phyloP scores from a whole-genome alignment of 2,113 vertebrate species.

The Indicator maculatus region DNA sequence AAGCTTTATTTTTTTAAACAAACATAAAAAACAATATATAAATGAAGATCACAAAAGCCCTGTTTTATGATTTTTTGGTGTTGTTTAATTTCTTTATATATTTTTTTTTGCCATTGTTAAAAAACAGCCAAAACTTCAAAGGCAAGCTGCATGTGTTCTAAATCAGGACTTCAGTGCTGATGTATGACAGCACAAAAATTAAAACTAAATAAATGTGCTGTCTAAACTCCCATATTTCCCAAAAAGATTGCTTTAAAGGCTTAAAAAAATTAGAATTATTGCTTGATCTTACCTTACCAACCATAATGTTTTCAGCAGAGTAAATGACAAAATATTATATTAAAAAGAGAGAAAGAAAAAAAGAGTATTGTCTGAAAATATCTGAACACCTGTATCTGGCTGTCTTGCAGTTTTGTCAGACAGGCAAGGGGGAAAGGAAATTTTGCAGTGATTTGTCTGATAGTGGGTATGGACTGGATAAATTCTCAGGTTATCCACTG shows the following conservation, averaged over 20 bases:
- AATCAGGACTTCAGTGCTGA: conserved; percentile 81
- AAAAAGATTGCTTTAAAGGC: conserved; percentile 63
- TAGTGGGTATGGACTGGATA: conserved; percentile 18
- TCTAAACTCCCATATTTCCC: conserved; percentile 73
- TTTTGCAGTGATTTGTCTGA: conserved; percentile 71
- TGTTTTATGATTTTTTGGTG: conserved; percentile 74
- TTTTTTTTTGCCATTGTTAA: conserved; percentile 72
- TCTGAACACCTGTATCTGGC: conserved; percentile 74
- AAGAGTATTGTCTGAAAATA: conserved; percentile 48
- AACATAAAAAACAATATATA: conserved; percentile 67
- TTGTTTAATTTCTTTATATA: conserved; percentile 79
- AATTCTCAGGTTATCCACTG: conserved; percentile 35
- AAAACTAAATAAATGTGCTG: conserved; percentile 83
- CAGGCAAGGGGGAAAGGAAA: conserved; percentile 49
- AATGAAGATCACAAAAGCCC: conserved; percentile 75
- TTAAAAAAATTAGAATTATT: conserved; percentile 57
- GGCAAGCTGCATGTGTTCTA: conserved; percentile 78
- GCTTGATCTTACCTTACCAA: conserved; percentile 64
- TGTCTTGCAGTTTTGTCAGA: conserved; percentile 65
- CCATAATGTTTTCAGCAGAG: conserved; percentile 61
- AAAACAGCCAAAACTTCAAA: conserved; percentile 78
- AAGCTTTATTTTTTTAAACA: conserved; percentile 20
- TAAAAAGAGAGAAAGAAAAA: conserved; percentile 18
- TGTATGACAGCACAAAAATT: conserved; percentile 82
- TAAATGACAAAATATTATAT: conserved; percentile 58